Percentiles rank a stretch among this genome's conserved stretches.
phyloP scores from a whole-genome alignment of 2,113 vertebrate genomes.

The Dryoscopus gambensis region DNA sequence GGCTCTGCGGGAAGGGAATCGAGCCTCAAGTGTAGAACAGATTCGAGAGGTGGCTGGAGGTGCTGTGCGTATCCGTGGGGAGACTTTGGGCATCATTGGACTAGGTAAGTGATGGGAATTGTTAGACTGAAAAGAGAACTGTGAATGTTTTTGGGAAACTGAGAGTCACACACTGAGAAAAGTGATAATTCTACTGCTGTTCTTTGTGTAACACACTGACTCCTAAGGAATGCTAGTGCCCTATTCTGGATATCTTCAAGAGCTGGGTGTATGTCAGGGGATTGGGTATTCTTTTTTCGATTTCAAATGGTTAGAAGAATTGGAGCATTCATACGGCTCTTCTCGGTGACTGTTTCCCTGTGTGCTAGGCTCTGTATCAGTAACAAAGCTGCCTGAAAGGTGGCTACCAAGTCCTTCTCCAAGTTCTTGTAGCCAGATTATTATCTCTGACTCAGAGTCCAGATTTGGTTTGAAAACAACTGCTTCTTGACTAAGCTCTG shows the following conservation, averaged over 20 bases:
- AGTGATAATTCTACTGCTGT: not conserved
- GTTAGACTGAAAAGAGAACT: not conserved
- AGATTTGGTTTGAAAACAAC: not conserved
- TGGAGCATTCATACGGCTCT: not conserved
- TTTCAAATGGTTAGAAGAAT: not conserved
- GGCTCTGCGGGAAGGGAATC: slow-evolving; percentile 86
- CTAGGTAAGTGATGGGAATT: slow-evolving; percentile 75
- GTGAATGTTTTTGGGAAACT: not conserved
- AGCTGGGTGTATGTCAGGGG: not conserved
- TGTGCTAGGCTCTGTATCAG: not conserved
- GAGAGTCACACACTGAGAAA: not conserved
- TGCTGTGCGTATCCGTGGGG: slow-evolving; percentile 88
- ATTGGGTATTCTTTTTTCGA: not conserved
- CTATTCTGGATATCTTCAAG: not conserved
- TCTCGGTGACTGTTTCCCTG: not conserved
- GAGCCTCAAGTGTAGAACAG: slow-evolving; percentile 85
- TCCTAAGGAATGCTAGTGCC: not conserved
- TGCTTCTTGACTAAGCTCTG: not conserved
- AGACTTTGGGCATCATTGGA: slow-evolving; percentile 89
- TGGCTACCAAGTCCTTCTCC: not conserved
- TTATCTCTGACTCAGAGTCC: not conserved
- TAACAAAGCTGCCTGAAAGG: not conserved
- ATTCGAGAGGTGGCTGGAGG: slow-evolving; percentile 89
- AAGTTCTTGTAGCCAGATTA: not conserved
- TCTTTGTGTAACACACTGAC: not conserved